A percentile compares a stretch with the other conserved stretches of the same genome.
phyloP scores from a whole-genome alignment of 2,888 invertebrate genomes.

The Vannuccia rotundouncinata region DNA sequence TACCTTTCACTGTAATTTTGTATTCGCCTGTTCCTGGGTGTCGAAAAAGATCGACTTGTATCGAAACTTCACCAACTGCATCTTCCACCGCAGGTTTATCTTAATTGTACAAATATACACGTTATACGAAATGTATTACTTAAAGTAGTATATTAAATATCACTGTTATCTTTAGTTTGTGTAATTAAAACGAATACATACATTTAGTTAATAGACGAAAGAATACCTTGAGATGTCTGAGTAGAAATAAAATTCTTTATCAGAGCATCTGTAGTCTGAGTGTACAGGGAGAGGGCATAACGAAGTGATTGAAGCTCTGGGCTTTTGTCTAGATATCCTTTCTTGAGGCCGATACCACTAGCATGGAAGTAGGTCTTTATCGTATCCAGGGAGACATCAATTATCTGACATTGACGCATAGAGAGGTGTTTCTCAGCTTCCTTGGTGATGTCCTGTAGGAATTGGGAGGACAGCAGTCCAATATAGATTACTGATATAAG shows the following conservation, averaged over 20 bases:
- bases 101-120: slow-evolving; percentile 39
- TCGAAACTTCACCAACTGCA: slow-evolving; percentile 67
- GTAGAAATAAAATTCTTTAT: slow-evolving; percentile 96
- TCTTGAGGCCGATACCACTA: slow-evolving; percentile 93
- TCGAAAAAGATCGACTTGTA: slow-evolving; percentile 95
- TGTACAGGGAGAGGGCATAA: slow-evolving; percentile 93
- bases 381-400: slow-evolving; percentile 91
- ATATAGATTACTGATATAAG: no score
- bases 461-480: neutral
- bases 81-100: slow-evolving; percentile 58
- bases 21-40: slow-evolving; percentile 98
- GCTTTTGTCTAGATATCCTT: slow-evolving; percentile 93
- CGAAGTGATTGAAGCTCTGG: slow-evolving; percentile 87
- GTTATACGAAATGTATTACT: no score
- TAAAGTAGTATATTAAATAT: no score
- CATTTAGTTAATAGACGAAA: no score
- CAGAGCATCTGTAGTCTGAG: slow-evolving; percentile 95
- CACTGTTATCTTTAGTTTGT: no score
- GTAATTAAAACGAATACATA: no score
- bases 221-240: slow-evolving; percentile 92
- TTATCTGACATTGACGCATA: slow-evolving; percentile 92
- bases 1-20: slow-evolving; percentile 97
- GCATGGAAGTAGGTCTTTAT: slow-evolving; percentile 99
- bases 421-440: slow-evolving; percentile 63
- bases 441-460: slow-evolving; percentile 47